A percentile compares a stretch with the other conserved stretches of the same genome.
Conservation (phyloP, 2,113 vertebrate species). For the Nycticebus coucang region DNA sequence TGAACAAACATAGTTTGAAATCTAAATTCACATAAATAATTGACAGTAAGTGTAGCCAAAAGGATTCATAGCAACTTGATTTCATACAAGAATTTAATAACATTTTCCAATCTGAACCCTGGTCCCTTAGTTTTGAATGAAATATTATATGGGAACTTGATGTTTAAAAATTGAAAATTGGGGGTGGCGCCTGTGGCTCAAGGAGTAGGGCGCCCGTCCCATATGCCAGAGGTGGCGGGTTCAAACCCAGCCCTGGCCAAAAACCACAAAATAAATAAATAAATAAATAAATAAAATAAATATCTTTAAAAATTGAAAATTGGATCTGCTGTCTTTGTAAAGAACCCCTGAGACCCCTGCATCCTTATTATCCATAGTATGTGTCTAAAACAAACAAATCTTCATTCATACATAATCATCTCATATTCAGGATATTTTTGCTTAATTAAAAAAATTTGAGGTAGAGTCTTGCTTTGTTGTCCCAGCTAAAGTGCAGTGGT, state of each 20-base stretch:
- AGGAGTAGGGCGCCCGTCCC: too few species aligned
- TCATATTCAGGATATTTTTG: background rate
- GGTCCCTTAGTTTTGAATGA: constrained; percentile 44
- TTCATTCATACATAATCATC: background rate
- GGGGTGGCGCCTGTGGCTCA: too few species aligned
- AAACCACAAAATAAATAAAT: too few species aligned
- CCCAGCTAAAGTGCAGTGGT: background rate
- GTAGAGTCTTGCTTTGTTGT: background rate
- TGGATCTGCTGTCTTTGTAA: constrained; percentile 17
- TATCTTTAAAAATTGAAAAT: constrained; percentile 46
- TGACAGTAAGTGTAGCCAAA: background rate
- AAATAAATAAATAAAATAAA: too few species aligned
- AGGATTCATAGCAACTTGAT: background rate
- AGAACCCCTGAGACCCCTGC: background rate
- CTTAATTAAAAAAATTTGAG: background rate
- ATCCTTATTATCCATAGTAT: background rate
- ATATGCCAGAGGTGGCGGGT: too few species aligned
- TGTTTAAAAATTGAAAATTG: constrained; percentile 41
- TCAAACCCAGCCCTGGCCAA: too few species aligned
- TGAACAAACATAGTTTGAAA: constrained; percentile 21
- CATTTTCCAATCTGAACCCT: background rate
- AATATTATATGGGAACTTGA: background rate
- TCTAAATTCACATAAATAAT: constrained; percentile 1
- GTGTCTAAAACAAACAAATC: background rate
- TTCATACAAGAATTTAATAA: background rate